Conservation (phyloP, 2,113 vertebrate genomes). For the Tauraco erythrolophus region DNA sequence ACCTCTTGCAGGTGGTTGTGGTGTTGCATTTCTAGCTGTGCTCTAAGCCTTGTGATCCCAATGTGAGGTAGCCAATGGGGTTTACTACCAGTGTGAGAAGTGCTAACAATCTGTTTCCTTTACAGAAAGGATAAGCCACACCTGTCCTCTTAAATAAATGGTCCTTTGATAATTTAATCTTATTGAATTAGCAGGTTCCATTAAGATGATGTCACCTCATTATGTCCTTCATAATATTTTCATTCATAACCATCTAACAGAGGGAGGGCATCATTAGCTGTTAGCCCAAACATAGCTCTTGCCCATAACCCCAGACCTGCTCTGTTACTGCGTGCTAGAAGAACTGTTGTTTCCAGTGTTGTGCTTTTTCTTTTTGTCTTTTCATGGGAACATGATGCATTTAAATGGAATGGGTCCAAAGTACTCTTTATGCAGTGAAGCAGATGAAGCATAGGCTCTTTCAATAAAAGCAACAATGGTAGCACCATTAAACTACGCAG, state of each 20-base stretch:
- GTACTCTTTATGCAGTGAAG: background rate
- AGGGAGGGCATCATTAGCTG: slow-evolving; percentile 39
- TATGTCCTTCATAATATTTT: slow-evolving; percentile 50
- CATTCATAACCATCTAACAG: slow-evolving; percentile 24
- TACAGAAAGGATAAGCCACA: background rate
- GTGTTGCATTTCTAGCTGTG: slow-evolving; percentile 16
- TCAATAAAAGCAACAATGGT: background rate
- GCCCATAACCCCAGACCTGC: background rate
- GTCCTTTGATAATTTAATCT: background rate
- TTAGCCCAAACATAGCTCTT: slow-evolving; percentile 23
- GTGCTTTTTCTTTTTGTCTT: background rate
- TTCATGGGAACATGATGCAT: background rate
- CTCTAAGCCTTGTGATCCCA: background rate
- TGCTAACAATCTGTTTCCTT: background rate
- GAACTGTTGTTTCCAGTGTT: background rate
- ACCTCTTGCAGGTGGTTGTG: slow-evolving; percentile 1
- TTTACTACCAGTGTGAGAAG: background rate
- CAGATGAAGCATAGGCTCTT: slow-evolving; percentile 21
- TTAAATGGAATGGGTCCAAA: slow-evolving; percentile 6
- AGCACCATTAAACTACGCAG: slow-evolving; percentile 9
- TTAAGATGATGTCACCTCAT: background rate
- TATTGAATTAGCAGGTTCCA: background rate
- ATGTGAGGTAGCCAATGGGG: background rate
- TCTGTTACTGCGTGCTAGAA: background rate
- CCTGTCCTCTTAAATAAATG: background rate